Evolutionary conservation across 2,888 invertebrate species (phyloP).

Genomic region (Zhengitettix transpicula): DNA sequence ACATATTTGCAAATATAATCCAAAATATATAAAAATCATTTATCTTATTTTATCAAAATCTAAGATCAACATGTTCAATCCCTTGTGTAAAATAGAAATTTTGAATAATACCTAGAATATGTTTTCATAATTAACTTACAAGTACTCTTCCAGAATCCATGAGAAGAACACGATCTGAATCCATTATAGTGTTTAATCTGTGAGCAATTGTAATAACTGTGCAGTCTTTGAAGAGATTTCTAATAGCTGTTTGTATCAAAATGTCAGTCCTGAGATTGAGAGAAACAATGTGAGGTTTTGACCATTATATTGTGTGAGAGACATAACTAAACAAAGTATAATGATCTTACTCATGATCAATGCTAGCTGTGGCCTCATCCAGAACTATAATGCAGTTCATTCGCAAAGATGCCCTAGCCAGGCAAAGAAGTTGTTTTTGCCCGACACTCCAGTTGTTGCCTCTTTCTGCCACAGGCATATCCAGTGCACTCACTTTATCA

Average conservation of each 20-base stretch:
- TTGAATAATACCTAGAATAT: too few species aligned
- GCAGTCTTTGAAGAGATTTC: slow-evolving; percentile 26
- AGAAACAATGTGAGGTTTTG: too few species aligned
- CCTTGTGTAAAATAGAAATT: too few species aligned
- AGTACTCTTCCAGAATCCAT: slow-evolving; percentile 19
- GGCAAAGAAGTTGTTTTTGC: slow-evolving; percentile 22
- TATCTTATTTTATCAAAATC: too few species aligned
- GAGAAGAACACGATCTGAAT: slow-evolving; percentile 22
- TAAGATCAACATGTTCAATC: too few species aligned
- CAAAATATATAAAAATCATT: too few species aligned
- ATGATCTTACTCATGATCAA: slow-evolving; percentile 25
- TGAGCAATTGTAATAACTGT: slow-evolving; percentile 34
- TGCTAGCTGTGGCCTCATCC: slow-evolving; percentile 36
- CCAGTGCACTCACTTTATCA: slow-evolving; percentile 16
- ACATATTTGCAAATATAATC: too few species aligned
- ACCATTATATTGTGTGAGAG: too few species aligned
- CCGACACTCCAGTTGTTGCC: slow-evolving; percentile 20
- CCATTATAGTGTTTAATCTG: slow-evolving; percentile 31
- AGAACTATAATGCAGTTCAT: slow-evolving; percentile 28
- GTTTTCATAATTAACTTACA: not conserved
- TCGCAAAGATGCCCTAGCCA: slow-evolving; percentile 21
- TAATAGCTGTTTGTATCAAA: slow-evolving; percentile 32
- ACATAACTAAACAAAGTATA: too few species aligned
- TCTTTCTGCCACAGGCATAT: slow-evolving; percentile 14
- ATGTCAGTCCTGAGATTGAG: slow-evolving; percentile 23